Evolutionary conservation across 2,888 invertebrate species (phyloP), one percentile per base, ranked within the genome.

Genomic region (Torymus tubicola): DNA sequence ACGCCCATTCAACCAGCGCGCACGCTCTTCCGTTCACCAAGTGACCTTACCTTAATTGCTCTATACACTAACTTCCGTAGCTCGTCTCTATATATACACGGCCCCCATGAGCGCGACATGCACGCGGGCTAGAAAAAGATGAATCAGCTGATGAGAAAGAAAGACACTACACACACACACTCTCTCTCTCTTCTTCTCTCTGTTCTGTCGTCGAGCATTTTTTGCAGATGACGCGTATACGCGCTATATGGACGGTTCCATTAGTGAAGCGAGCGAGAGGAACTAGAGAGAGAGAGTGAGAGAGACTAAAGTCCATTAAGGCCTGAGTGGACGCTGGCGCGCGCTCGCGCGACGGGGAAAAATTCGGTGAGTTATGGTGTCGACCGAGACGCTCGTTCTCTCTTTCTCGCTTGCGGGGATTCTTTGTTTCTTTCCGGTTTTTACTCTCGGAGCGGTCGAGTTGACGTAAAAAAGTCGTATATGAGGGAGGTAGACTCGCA

Each of bases 341-440:
- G 50, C 13, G 4, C n/a, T n/a, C 21, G 55, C 67, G 55, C 67
- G 69, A 63, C 42, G 50, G 53, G 53, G 65, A 75, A 80, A 75
- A 80, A 70, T 80, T 71, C 18, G 31, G 75, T 80, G 75, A 80
- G 61, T 80, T 80, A 80, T 75, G 60, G 74, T 75, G 42, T 80
- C 69, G 73, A 63, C 70, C 21, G 1, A 1, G 1, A 1, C 24
- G 16, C 58, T 2, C 53, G 24, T 24, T 57, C 53, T 24, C 24
- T 78, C 21, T 64, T 21, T 55, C 55, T 50, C n/a, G 21, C n/a
- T 24, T n/a, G 55, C 16, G 52, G 13, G 55, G 60, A 71, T 60
- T 78, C 71, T 78, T 78, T 71, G 77, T 78, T n/a, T 78, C 71
- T 71, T 78, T 70, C 71, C 65, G 71, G 65, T 71, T 78, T 78